Percentiles rank a stretch among this genome's conserved stretches.
These are phyloP conservation scores for Tapirus indicus DNA, from an alignment of 2,797 vertebrate genomes.

Conservation along the genomic window DNA sequence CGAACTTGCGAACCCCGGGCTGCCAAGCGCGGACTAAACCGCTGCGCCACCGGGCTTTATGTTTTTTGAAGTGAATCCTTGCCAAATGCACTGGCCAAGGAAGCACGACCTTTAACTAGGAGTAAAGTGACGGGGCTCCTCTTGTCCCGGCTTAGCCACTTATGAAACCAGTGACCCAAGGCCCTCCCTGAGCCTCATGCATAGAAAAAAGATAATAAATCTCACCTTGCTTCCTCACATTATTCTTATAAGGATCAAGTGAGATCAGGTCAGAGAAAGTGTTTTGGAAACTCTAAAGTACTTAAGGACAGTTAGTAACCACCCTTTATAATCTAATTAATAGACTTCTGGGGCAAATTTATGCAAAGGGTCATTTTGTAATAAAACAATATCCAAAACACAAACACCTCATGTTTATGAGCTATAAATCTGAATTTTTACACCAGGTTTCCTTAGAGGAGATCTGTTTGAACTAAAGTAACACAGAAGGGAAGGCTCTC, in stretches of 20 bases:
- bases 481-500: background rate
- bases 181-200: background rate
- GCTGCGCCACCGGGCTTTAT: too few species aligned
- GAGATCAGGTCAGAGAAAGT: background rate
- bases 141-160: background rate
- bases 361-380: background rate
- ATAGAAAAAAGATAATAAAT: background rate
- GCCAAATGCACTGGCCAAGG: background rate
- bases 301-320: background rate
- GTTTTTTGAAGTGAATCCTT: constrained; percentile 37
- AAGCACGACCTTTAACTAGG: background rate
- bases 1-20: too few species aligned
- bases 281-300: background rate
- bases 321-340: background rate
- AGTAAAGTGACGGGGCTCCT: background rate
- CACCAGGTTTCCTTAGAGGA: background rate
- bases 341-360: background rate
- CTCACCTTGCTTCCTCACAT: background rate
- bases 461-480: background rate
- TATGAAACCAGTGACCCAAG: background rate
- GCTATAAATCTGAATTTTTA: background rate
- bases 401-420: background rate
- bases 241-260: background rate
- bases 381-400: background rate
- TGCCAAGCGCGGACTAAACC: too few species aligned